phyloP scores from a whole-genome alignment of 2,797 vertebrate species.

The Halcyon smyrnensis region DNA sequence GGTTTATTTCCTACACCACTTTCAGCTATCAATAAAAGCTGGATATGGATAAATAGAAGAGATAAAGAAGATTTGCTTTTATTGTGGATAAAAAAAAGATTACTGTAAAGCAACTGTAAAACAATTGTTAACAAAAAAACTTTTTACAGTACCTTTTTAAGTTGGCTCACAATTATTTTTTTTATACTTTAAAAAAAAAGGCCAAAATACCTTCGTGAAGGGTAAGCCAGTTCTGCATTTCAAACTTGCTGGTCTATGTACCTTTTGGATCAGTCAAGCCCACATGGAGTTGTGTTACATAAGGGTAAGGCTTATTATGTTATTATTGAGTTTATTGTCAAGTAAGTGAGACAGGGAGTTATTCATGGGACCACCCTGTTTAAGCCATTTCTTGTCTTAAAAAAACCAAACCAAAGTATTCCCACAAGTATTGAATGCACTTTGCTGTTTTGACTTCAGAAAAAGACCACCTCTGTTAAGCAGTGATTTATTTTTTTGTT shows the following conservation, averaged over 20 bases:
- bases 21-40: background rate
- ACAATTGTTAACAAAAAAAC: rapidly evolving
- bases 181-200: background rate
- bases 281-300: background rate
- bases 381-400: conserved; percentile 37
- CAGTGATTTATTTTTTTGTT: conserved; percentile 29
- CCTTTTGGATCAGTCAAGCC: background rate
- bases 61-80: background rate
- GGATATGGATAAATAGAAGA: background rate
- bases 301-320: background rate
- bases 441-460: background rate
- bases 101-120: background rate
- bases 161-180: background rate
- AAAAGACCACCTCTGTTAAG: conserved; percentile 59
- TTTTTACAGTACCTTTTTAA: background rate
- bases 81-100: background rate
- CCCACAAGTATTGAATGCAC: conserved; percentile 6
- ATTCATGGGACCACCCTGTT: conserved; percentile 56
- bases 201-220: background rate
- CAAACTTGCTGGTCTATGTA: background rate
- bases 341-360: conserved; percentile 26
- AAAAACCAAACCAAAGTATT: conserved; percentile 28
- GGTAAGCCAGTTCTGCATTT: background rate
- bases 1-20: background rate
- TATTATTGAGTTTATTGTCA: conserved; percentile 38